Conservation (phyloP, 2,888 invertebrate genomes). For the Agrochola macilenta region DNA sequence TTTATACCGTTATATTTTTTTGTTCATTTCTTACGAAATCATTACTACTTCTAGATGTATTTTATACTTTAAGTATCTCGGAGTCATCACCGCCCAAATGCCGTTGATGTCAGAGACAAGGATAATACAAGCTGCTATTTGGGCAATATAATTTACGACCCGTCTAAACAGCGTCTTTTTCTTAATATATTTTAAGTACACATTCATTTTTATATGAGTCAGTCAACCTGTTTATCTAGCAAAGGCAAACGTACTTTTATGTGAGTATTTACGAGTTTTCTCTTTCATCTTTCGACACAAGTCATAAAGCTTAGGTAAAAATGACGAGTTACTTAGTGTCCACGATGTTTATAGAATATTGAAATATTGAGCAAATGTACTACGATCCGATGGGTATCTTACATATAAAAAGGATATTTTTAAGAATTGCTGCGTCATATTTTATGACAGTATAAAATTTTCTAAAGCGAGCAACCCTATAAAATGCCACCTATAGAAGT, state of each 20-base stretch:
- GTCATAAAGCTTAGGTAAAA: slow-evolving; percentile 55
- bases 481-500: slow-evolving; percentile 17
- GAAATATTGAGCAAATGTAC: slow-evolving; percentile 41
- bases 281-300: slow-evolving; percentile 49
- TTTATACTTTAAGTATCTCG: background rate
- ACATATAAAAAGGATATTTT: slow-evolving; percentile 41
- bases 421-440: slow-evolving; percentile 15
- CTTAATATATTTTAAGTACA: slow-evolving; percentile 46
- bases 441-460: slow-evolving; percentile 40
- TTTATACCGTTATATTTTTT: background rate
- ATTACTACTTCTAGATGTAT: no score
- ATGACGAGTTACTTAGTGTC: slow-evolving; percentile 50
- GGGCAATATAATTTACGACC: slow-evolving; percentile 24
- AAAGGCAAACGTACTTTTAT: slow-evolving; percentile 51
- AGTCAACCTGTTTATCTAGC: slow-evolving; percentile 41
- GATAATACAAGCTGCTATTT: slow-evolving; percentile 8
- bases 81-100: background rate
- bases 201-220: slow-evolving; percentile 42
- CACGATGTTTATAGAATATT: slow-evolving; percentile 50
- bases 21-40: background rate
- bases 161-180: slow-evolving; percentile 19
- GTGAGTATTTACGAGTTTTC: slow-evolving; percentile 47
- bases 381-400: slow-evolving; percentile 8
- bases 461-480: slow-evolving; percentile 20
- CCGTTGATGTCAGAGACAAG: background rate